Base-by-base conservation (phyloP, 1,140 invertebrate species). In the Dendrolimus kikuchii region DNA sequence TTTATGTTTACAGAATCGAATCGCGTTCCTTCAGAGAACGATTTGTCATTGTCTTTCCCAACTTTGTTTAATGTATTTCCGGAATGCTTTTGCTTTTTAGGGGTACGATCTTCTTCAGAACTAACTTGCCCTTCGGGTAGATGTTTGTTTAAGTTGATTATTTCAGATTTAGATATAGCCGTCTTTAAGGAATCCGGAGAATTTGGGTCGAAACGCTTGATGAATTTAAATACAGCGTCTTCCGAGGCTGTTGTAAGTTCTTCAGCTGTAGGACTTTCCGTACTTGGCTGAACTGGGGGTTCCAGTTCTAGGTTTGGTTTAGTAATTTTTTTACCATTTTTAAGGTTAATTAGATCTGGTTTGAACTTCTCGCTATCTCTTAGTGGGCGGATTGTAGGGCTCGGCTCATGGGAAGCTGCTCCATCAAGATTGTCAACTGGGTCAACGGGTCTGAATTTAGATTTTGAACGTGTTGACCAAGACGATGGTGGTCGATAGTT, bases 201-300 rank as follows among this genome's bases (percentile, higher is more conserved):
- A 38, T 80, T 84, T 0, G 87, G 82, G 44, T 87, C 81, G 51
- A 88, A 88, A 4, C 84, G 74, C 55, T 86, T 87, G 40, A 88
- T 87, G 59, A 88, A 87, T 9, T 80, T 77, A 10, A 73, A 70
- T 0, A 87, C 75, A 4, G 79, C 63, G 47, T 81, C 80, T 58
- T 62, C 59, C 6, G 61, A 50, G 0, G 49, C 45, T 4, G 36
- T 53, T 60, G 49, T 8, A n/a, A 72, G 55, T 5, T 55, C 63
- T 40, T 68, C 72, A 43, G 68, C 64, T 5, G 65, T 57, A 36
- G 40, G 51, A 4, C 64, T 50, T 64, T 72, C 67, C 39, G 68
- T 74, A 3, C 64, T 69, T n/a, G 73, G 64, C 9, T 60, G 51
- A 7, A 71, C 53, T 4, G 68, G 77, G n/a, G 67, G 75, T 5